Evolutionary conservation across 2,888 invertebrate genomes (phyloP).

Genomic region (Neocrepidodera transversa): DNA sequence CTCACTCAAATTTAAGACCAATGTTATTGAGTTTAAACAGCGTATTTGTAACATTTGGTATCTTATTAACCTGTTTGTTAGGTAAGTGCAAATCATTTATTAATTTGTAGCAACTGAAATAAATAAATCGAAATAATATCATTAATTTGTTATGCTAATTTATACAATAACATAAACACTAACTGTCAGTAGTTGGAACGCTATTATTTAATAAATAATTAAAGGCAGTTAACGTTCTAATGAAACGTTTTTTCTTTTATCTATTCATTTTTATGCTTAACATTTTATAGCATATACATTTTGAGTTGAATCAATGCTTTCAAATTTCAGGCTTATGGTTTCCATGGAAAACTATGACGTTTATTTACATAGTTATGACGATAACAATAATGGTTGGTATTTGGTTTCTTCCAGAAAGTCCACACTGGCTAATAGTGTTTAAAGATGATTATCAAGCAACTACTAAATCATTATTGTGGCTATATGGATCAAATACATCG

Average conservation of each 20-base stretch:
- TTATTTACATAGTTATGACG: conserved; percentile 58
- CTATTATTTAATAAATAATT: too few relatives aligned
- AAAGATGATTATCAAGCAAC: conserved; percentile 53
- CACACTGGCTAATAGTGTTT: conserved; percentile 65
- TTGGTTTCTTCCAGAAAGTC: conserved; percentile 65
- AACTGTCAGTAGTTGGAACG: too few relatives aligned
- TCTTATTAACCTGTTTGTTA: conserved; percentile 63
- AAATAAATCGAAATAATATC: too few relatives aligned
- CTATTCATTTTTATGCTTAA: too few relatives aligned
- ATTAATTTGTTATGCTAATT: too few relatives aligned
- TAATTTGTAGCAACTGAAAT: not conserved
- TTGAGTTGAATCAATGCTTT: too few relatives aligned
- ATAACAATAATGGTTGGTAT: conserved; percentile 54
- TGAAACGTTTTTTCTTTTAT: too few relatives aligned
- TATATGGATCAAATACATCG: conserved; percentile 57
- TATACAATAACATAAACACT: too few relatives aligned
- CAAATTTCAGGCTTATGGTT: conserved; percentile 57
- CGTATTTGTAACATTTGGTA: conserved; percentile 66
- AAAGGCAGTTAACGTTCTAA: too few relatives aligned
- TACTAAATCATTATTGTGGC: conserved; percentile 59
- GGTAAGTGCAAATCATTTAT: conserved; percentile 47
- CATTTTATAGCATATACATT: too few relatives aligned
- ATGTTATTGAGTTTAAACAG: conserved; percentile 66
- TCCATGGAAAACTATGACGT: conserved; percentile 63
- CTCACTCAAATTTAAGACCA: conserved; percentile 63